A percentile compares a stretch with the other conserved stretches of the same genome.
These are phyloP conservation scores for Porites rus DNA, from an alignment of 92 coral and sea anemone genomes.

Conservation along the genomic window DNA sequence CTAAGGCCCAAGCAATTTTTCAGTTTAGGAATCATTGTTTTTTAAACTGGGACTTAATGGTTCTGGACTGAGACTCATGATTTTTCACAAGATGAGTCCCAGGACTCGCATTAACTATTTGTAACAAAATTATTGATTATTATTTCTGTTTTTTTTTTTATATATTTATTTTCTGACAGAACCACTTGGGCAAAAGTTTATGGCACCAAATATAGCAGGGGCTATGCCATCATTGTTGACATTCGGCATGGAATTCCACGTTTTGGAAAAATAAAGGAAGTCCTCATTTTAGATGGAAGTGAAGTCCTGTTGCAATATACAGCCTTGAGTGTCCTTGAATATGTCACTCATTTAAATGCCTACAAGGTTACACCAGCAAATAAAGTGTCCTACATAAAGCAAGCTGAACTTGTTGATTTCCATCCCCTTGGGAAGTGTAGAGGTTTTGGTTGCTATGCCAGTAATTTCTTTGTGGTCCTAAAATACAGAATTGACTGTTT, in stretches of 20 bases:
- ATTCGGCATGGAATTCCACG: slow-evolving; percentile 47
- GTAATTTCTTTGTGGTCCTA: slow-evolving; percentile 54
- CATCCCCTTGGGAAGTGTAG: slow-evolving; percentile 67
- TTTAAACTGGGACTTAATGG: too few relatives aligned
- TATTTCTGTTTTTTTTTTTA: neutral
- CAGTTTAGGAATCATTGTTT: too few relatives aligned
- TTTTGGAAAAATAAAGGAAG: slow-evolving; percentile 2
- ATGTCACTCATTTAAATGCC: slow-evolving; percentile 68
- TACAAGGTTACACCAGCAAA: slow-evolving; percentile 46
- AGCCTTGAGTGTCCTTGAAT: slow-evolving; percentile 31
- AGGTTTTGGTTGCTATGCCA: slow-evolving; percentile 65
- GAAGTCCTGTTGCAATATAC: slow-evolving; percentile 11
- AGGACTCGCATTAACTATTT: too few relatives aligned
- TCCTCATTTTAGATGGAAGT: slow-evolving; percentile 17
- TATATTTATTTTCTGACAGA: slow-evolving; percentile 15
- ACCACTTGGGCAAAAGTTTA: slow-evolving; percentile 67
- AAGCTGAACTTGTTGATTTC: slow-evolving; percentile 58
- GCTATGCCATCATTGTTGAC: slow-evolving; percentile 35
- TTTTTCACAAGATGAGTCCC: too few relatives aligned
- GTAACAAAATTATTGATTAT: neutral
- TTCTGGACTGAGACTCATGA: too few relatives aligned
- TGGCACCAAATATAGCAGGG: slow-evolving; percentile 58
- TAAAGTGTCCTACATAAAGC: slow-evolving; percentile 46
- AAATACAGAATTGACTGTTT: slow-evolving; percentile 67
- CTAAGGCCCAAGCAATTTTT: too few relatives aligned